Conservation (phyloP, 2,888 invertebrate species). For the Stenurella melanura region DNA sequence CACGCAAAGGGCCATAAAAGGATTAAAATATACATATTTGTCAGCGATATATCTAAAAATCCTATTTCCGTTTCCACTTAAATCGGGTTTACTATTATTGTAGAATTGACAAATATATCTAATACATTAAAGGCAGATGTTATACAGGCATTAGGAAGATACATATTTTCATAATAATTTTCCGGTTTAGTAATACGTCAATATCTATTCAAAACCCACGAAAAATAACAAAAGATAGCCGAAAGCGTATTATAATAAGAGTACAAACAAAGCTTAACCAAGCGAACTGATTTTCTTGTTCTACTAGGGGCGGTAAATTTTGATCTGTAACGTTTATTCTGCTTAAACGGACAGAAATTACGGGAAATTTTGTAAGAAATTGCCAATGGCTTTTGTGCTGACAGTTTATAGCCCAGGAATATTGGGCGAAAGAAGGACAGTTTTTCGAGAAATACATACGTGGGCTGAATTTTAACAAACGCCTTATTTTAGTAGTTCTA, state of each 20-base stretch:
- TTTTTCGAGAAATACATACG: no score
- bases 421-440: no score
- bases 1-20: no score
- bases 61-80: conserved; percentile 55
- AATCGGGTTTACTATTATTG: conserved; percentile 44
- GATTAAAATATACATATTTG: not conserved
- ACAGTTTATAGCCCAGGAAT: conserved; percentile 1
- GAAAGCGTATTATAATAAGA: conserved; percentile 61
- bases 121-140: conserved; percentile 50
- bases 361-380: conserved; percentile 56
- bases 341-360: conserved; percentile 66
- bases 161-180: conserved; percentile 54
- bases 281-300: conserved; percentile 62
- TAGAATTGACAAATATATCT: conserved; percentile 51
- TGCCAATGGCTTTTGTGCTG: conserved; percentile 32
- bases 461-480: no score
- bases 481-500: no score
- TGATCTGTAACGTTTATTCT: conserved; percentile 69
- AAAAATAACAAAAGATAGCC: conserved; percentile 57
- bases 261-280: conserved; percentile 64
- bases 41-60: conserved; percentile 7
- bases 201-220: conserved; percentile 45
- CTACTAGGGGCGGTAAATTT: conserved; percentile 62
- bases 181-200: conserved; percentile 53
- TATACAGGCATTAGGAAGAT: conserved; percentile 34